Evolutionary conservation across 1,140 invertebrate species (phyloP), one percentile per base, ranked within the genome.

Genomic region (Drosophila biarmipes): DNA sequence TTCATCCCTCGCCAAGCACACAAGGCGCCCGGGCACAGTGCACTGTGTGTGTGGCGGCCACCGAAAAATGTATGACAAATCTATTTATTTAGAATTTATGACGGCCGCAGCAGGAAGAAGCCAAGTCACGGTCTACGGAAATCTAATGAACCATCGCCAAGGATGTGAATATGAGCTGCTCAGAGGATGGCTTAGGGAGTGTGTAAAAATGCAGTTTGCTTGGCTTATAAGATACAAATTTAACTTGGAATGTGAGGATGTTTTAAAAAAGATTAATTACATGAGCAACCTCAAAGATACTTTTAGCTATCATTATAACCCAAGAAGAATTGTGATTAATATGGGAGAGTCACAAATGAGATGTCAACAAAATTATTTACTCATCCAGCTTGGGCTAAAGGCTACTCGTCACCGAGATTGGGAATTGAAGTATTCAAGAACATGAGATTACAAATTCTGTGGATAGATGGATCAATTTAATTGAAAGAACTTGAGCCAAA

Each of bases 71-170:
- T 63, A 73, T 85, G 82, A 81, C 82, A 86, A 86, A 86, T 86
- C 81, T 87, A 87, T 86, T 81, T 87, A 59, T 59, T 80, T 84
- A 57, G 76, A 85, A 84, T 80, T 84, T 84, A 84, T 85, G 81
- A 86, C 73, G 54, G 63, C 49, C 58, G 31, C 46, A 62, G 75
- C 46, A 78, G 58, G 51, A 63, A 61, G 38, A 61, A 78, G 54
- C 27, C 62, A 76, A 76, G 73, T 67, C 78, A 86, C 35, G 61
- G 37, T 49, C 38, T 34, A 58, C 24, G 61, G 42, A 19, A 63
- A 59, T 54, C 69, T 87, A 86, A 87, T 82, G 81, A 82, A 81
- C 59, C 64, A 31, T 64, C 11, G 38, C 49, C 62, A 17, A 42
- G 24, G 34, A 42, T 45, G 48, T 56, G 49, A 29, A 57, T 67